A percentile compares a stretch with the other conserved stretches of the same genome.
phyloP scores from a whole-genome alignment of 2,797 vertebrate species.

The Coranthus polyacanthus region DNA sequence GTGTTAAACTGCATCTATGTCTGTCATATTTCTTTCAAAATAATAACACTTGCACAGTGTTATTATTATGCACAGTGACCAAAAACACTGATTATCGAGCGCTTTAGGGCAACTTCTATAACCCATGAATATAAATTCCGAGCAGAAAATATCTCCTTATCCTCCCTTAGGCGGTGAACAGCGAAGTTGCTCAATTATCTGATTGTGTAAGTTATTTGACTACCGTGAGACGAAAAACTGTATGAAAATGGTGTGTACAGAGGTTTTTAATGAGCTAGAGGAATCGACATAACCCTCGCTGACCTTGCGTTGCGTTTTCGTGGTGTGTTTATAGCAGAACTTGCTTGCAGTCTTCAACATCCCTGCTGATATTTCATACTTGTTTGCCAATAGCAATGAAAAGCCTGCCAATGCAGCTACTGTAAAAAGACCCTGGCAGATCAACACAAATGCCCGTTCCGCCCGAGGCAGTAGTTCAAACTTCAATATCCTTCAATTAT shows the following conservation, averaged over 20 bases:
- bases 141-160: not conserved
- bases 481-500: slow-evolving; percentile 73
- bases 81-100: not conserved
- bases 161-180: not conserved
- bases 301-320: slow-evolving; percentile 48
- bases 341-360: slow-evolving; percentile 23
- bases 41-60: too few relatives aligned
- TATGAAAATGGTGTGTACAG: slow-evolving; percentile 22
- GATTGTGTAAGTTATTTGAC: slow-evolving; percentile 4
- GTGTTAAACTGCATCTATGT: not conserved
- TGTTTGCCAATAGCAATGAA: slow-evolving; percentile 61
- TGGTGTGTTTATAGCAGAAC: slow-evolving; percentile 34
- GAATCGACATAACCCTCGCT: slow-evolving; percentile 15
- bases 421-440: slow-evolving; percentile 69
- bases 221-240: slow-evolving; percentile 13
- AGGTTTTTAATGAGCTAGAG: slow-evolving; percentile 49
- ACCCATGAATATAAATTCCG: not conserved
- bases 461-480: slow-evolving; percentile 62
- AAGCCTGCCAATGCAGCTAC: slow-evolving; percentile 60
- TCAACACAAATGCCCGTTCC: slow-evolving; percentile 70
- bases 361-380: slow-evolving; percentile 28
- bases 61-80: not conserved
- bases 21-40: not conserved
- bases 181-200: slow-evolving; percentile 10
- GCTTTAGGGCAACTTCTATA: not conserved